A percentile compares a stretch with the other conserved stretches of the same genome.
These are phyloP conservation scores for Macrosteles quadrilineatus DNA, from an alignment of 1,140 invertebrate species.

Conservation along the genomic window DNA sequence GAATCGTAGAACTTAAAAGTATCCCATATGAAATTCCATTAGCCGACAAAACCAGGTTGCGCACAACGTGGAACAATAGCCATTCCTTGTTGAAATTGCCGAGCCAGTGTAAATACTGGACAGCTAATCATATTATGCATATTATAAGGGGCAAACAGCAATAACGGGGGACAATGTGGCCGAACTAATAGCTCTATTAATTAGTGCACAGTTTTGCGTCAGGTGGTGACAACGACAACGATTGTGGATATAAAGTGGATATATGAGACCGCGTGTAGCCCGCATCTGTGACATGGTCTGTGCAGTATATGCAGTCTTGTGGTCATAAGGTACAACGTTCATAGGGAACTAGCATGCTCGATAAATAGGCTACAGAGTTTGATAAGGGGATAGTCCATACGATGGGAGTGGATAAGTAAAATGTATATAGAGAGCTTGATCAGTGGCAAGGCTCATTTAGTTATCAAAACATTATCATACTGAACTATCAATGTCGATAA, in stretches of 20 bases:
- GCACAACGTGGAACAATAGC: constrained; percentile 11
- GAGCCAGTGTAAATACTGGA: not conserved
- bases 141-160: constrained; percentile 20
- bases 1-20: no score
- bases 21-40: no score
- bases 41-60: no score
- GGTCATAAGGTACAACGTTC: no score
- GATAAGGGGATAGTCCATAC: no score
- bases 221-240: constrained; percentile 8
- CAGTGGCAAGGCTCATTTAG: no score
- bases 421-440: no score
- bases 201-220: constrained; percentile 11
- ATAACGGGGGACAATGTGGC: constrained; percentile 11
- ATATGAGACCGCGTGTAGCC: constrained; percentile 10
- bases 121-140: constrained; percentile 22
- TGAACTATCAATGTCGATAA: no score
- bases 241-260: constrained; percentile 19
- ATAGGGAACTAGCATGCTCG: no score
- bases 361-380: no score
- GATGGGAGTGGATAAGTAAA: no score
- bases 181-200: constrained; percentile 21
- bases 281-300: not conserved
- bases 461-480: no score
- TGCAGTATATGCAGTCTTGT: not conserved
- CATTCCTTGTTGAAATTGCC: constrained; percentile 7